Evolutionary conservation across 2,113 vertebrate species (phyloP).

Genomic region (Stegastes partitus): DNA sequence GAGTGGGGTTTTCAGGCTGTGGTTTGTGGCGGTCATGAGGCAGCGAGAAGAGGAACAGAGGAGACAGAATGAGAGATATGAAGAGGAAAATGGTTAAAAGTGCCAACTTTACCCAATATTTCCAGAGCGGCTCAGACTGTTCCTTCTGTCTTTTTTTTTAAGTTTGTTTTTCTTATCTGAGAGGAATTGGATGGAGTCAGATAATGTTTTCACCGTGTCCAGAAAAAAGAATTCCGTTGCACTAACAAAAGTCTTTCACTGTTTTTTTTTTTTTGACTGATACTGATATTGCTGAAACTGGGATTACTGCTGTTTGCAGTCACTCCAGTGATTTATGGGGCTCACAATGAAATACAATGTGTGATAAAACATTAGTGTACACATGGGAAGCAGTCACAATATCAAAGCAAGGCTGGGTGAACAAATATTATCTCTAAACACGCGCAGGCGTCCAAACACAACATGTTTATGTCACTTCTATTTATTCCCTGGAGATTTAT

Average conservation of each 20-base stretch:
- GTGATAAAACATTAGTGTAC: conserved; percentile 31
- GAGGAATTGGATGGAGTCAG: conserved; percentile 13
- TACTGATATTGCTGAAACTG: background rate
- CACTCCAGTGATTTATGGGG: conserved; percentile 22
- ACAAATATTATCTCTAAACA: background rate
- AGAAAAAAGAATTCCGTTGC: background rate
- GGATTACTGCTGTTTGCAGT: background rate
- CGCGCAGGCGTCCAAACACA: background rate
- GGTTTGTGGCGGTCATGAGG: conserved; percentile 33
- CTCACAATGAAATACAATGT: conserved; percentile 12
- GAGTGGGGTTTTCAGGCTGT: conserved; percentile 44
- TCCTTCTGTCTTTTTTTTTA: background rate
- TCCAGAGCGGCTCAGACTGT: conserved; percentile 20
- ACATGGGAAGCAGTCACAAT: background rate
- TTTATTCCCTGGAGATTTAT: background rate
- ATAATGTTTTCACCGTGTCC: background rate
- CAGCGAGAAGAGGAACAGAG: conserved; percentile 41
- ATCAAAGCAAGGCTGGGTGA: conserved; percentile 11
- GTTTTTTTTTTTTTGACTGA: background rate
- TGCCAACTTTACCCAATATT: conserved; percentile 30
- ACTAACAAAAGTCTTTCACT: background rate
- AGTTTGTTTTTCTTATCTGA: conserved; percentile 7
- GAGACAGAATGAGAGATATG: conserved; percentile 27
- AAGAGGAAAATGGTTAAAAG: conserved; percentile 34
- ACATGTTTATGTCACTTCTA: background rate